phyloP scores from a whole-genome alignment of 2,113 vertebrate genomes.

The Ranitomeya imitator region DNA sequence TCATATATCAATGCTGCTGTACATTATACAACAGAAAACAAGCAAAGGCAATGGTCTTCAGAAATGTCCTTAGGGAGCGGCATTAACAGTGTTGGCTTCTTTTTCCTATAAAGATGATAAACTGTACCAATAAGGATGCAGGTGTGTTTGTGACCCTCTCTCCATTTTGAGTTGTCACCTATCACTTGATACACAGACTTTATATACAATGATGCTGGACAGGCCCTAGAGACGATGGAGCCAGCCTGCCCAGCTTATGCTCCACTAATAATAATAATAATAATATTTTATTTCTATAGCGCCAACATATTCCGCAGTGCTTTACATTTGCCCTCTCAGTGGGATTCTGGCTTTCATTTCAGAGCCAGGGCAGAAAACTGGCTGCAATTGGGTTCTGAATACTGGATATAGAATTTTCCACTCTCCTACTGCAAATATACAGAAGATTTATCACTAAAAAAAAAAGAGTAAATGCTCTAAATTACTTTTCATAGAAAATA shows the following conservation, averaged over 20 bases:
- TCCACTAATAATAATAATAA: background rate
- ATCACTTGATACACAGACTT: too few species aligned
- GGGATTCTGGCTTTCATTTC: background rate
- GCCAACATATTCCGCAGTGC: too few species aligned
- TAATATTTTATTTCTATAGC: too few species aligned
- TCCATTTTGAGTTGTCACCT: too few species aligned
- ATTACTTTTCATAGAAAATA: too few species aligned
- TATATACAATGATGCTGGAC: background rate
- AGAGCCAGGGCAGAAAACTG: background rate
- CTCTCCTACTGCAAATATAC: background rate
- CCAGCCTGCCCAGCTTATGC: background rate
- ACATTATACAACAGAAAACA: background rate
- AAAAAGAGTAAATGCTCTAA: background rate
- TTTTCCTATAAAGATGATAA: too few species aligned
- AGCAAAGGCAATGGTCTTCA: background rate
- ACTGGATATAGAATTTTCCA: background rate
- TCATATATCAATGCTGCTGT: background rate
- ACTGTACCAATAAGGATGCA: too few species aligned
- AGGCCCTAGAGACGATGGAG: background rate
- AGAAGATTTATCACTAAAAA: background rate
- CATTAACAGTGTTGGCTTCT: background rate
- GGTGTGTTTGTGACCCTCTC: too few species aligned
- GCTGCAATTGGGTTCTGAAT: background rate
- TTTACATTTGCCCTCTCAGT: too few species aligned
- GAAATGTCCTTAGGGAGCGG: background rate